A percentile compares a stretch with the other conserved stretches of the same genome.
Conservation (phyloP, 2,888 invertebrate species). For the Axea sp. region DNA sequence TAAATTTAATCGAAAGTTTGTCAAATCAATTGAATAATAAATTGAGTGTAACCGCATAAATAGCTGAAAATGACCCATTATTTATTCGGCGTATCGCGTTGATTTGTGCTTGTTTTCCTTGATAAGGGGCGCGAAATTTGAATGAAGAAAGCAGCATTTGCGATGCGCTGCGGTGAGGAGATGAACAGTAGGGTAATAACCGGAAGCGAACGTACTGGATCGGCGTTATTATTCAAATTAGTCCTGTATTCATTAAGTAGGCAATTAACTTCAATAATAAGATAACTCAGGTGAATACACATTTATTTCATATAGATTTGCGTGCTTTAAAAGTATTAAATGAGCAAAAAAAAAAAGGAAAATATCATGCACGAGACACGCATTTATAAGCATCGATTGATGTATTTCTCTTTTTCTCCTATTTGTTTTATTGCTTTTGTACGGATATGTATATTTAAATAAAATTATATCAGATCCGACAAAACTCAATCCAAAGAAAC, state of each 20-base stretch:
- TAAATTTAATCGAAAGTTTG: too few relatives aligned
- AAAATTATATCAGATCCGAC: too few relatives aligned
- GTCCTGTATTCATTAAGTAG: constrained; percentile 76
- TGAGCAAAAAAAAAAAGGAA: too few relatives aligned
- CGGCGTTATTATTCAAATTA: constrained; percentile 77
- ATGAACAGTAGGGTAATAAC: constrained; percentile 69
- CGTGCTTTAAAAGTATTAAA: constrained; percentile 41
- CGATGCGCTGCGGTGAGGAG: constrained; percentile 35
- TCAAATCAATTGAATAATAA: too few relatives aligned
- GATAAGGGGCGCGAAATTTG: constrained; percentile 31
- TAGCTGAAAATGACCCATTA: constrained; percentile 20
- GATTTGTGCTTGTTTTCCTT: constrained; percentile 11
- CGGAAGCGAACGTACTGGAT: constrained; percentile 74
- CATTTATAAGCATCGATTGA: too few relatives aligned
- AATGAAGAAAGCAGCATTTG: constrained; percentile 27
- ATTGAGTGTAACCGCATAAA: constrained; percentile 7
- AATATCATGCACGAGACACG: not conserved
- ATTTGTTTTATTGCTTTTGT: too few relatives aligned
- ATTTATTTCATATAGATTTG: constrained; percentile 52
- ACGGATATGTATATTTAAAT: too few relatives aligned
- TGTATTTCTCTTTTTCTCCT: too few relatives aligned
- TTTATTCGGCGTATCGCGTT: constrained; percentile 6
- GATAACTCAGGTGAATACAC: constrained; percentile 54
- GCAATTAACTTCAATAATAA: constrained; percentile 78
- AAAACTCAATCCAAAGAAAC: too few relatives aligned